phyloP scores from a whole-genome alignment of 2,113 vertebrate genomes.

The Lipophrys pholis region DNA sequence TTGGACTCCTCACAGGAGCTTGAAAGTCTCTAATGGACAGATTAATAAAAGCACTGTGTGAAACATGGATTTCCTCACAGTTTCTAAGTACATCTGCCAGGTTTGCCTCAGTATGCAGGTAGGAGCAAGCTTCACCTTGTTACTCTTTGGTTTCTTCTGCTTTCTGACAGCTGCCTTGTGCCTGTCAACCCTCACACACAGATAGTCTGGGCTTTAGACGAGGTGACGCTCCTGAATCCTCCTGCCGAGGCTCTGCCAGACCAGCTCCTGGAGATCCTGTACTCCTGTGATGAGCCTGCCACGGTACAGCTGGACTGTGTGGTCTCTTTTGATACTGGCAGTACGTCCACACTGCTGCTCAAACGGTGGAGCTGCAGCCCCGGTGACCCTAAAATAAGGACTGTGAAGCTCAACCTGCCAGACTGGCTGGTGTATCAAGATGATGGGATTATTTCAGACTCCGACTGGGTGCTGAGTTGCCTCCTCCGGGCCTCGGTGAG shows the following conservation, averaged over 20 bases:
- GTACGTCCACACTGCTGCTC: constrained; percentile 52
- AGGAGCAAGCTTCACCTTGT: constrained; percentile 28
- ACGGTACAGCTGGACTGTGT: constrained; percentile 75
- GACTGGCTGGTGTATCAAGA: constrained; percentile 84
- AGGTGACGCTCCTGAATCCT: constrained; percentile 79
- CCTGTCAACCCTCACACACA: constrained; percentile 35
- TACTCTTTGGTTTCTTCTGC: background rate
- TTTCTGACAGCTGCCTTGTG: background rate
- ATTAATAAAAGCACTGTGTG: constrained; percentile 2
- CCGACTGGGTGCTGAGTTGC: constrained; percentile 71
- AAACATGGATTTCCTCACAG: constrained; percentile 50
- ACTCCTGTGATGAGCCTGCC: constrained; percentile 73
- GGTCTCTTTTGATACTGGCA: constrained; percentile 72
- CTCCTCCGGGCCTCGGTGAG: constrained; percentile 65
- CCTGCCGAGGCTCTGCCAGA: constrained; percentile 64
- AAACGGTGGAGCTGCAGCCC: constrained; percentile 79
- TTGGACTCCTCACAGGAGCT: constrained; percentile 1
- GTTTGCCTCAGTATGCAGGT: constrained; percentile 72
- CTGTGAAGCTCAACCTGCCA: constrained; percentile 74
- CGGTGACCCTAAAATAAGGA: constrained; percentile 32
- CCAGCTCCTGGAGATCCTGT: constrained; percentile 66
- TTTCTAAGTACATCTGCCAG: constrained; percentile 38
- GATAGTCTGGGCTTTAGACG: constrained; percentile 53
- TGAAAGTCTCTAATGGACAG: constrained; percentile 21
- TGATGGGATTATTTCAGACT: constrained; percentile 73